phyloP scores from a whole-genome alignment of 2,888 invertebrate species.

The Galerucella nymphaeae region DNA sequence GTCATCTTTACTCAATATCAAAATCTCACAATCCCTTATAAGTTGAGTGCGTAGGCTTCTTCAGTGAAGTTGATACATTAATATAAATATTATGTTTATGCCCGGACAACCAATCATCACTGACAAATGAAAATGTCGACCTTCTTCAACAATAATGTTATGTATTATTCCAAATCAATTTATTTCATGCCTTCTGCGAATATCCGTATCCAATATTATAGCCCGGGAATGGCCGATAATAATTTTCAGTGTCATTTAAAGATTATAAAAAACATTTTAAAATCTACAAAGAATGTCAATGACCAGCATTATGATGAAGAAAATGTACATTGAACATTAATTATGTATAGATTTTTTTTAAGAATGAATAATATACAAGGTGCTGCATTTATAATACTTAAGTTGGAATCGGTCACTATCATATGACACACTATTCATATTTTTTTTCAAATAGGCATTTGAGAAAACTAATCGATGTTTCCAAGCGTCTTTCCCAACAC shows the following conservation, averaged over 20 bases:
- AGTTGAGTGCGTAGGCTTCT: slow-evolving; percentile 46
- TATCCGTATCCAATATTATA: slow-evolving; percentile 37
- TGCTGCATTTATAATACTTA: too few species aligned
- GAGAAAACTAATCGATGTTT: too few species aligned
- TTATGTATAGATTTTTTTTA: too few species aligned
- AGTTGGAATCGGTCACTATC: too few species aligned
- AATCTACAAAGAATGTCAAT: not conserved
- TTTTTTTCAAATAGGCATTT: too few species aligned
- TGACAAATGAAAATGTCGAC: slow-evolving; percentile 55
- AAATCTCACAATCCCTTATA: slow-evolving; percentile 11
- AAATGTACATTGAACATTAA: too few species aligned
- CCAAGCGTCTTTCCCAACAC: too few species aligned
- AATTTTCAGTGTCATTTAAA: not conserved
- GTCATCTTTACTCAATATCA: not conserved
- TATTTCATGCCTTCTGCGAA: slow-evolving; percentile 45
- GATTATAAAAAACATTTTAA: not conserved
- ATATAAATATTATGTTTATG: slow-evolving; percentile 54
- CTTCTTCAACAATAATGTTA: slow-evolving; percentile 53
- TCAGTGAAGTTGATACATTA: slow-evolving; percentile 44
- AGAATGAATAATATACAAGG: too few species aligned
- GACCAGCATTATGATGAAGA: too few species aligned
- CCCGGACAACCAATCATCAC: slow-evolving; percentile 52
- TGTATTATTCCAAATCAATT: slow-evolving; percentile 48
- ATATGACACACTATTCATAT: too few species aligned
- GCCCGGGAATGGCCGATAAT: not conserved